These are phyloP conservation scores for Cariama cristata DNA, from an alignment of 2,113 vertebrate species.

Conservation along the genomic window DNA sequence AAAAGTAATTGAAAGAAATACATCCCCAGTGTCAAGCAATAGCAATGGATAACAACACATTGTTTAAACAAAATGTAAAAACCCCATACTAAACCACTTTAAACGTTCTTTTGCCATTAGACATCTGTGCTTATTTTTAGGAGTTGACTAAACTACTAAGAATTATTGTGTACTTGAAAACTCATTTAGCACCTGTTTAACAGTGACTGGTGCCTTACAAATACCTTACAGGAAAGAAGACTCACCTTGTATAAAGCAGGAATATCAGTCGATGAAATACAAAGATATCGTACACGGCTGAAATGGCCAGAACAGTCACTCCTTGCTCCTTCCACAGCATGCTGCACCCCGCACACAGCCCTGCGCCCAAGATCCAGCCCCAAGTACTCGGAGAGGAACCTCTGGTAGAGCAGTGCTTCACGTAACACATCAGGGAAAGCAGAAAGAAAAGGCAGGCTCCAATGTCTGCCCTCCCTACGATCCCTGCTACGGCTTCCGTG, in stretches of 20 bases:
- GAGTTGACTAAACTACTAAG: background rate
- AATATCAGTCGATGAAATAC: conserved; percentile 89
- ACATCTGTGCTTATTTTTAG: background rate
- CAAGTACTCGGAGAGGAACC: conserved; percentile 65
- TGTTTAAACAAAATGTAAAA: background rate
- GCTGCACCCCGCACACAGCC: conserved; percentile 90
- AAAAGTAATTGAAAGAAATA: background rate
- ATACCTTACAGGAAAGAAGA: background rate
- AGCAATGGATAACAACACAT: background rate
- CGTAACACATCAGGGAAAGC: conserved; percentile 91
- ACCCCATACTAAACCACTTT: background rate
- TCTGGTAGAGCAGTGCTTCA: conserved; percentile 86
- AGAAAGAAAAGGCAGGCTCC: conserved; percentile 95
- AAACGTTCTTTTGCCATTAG: background rate
- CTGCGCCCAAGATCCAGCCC: conserved; percentile 87
- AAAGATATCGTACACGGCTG: conserved; percentile 91
- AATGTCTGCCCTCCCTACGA: conserved; percentile 94
- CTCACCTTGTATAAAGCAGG: conserved; percentile 90
- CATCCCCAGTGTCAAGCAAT: background rate
- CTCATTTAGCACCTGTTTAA: background rate
- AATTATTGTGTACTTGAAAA: background rate
- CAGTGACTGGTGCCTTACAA: background rate
- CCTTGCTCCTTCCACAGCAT: conserved; percentile 99
- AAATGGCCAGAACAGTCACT: conserved; percentile 93
- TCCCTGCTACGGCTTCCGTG: conserved; percentile 93